Base-by-base conservation (phyloP, 2,113 vertebrate genomes). In the Alligator sinensis region DNA sequence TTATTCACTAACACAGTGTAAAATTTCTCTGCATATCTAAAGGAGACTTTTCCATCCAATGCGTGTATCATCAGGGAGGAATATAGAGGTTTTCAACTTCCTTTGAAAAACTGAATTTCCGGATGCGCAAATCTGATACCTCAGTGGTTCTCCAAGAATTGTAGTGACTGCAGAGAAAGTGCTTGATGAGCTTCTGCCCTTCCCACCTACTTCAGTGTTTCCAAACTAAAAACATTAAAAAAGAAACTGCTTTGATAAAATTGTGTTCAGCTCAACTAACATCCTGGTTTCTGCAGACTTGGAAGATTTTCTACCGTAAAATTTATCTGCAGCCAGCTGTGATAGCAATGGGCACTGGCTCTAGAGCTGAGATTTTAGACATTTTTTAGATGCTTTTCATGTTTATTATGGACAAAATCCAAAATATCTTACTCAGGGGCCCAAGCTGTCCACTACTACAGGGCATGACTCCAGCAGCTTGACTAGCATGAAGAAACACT, bases 301-400 rank as follows among this genome's bases (percentile, higher is more conserved):
- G 93, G 83, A 95, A 96, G 85, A 86, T 80, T 93, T 96, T 95
- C 96, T 92, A 72, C 93, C 90, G 89, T 77, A 97, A 90, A 94
- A 93, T 97, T 96, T 96, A 94, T 94, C 93, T 94, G 89, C 94
- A 94, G 80, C 68, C 91, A 89, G 72, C 96, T 97, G 93, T 92
- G 88, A 86, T 93, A 95, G 93, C 91, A 96, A 96, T 92, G 87
- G 93, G 72, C 89, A 87, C 70, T 96, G 93, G 82, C 94, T 94
- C 87, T 80, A 82, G 85, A 92, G 90, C 84, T 92, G 80, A 90
- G 93, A 88, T 75, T 77, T 92, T 94, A 84, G 89, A 28, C 87
- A 91, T 92, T 89, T 70, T 92, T 82, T 90, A 90, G 77, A 87
- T 55, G 89, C 64, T 89, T 93, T 86, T 93, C 77, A 83, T 96